Base-by-base conservation (phyloP, 1,140 invertebrate species). In the Panonychus citri region DNA sequence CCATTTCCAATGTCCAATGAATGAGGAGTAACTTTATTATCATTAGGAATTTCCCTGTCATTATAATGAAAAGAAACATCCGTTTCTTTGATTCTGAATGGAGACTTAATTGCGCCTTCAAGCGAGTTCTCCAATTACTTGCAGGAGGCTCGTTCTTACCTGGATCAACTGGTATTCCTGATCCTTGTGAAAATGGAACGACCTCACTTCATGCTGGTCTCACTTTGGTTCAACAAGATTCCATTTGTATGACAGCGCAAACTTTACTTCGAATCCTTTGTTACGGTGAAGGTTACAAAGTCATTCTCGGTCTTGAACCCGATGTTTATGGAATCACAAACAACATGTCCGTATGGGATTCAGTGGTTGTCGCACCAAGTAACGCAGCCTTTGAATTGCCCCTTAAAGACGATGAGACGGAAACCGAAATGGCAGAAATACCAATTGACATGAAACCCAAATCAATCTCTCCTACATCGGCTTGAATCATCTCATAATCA, bases 101-200 rank as follows among this genome's bases (percentile, higher is more conserved):
- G n/a, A n/a, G n/a, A n/a, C 82, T 97, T 55, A 89, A 90, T 66
- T 75, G 82, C 53, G 91, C 91, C 0, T 89, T 87, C 60, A 70
- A 68, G 60, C 74, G 89, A 62, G 80, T 84, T 46, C 77, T 98
- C 50, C 88, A 96, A 63, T 73, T 98, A 19, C 71, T 97, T 25
- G 77, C 87, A 5, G 83, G 86, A n/a, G 93, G 93, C 3, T 72
- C 97, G 42, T 95, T 97, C 67, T 72, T 96, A 40, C 91, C 90
- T 15, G 90, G 89, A 43, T 93, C 89, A 19, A 85, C 87, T 34
- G 88, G 89, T 34, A 86, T 94, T 60, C 81, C 82, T 0, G 90
- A 95, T 73, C 90, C 89, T 7, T 94, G 88, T 69, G 87, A 95
- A 68, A 81, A 81, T 42, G 84, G 83, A 1, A 82, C 85, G n/a